phyloP scores from a whole-genome alignment of 2,113 vertebrate species.

The Gracilinanus agilis region DNA sequence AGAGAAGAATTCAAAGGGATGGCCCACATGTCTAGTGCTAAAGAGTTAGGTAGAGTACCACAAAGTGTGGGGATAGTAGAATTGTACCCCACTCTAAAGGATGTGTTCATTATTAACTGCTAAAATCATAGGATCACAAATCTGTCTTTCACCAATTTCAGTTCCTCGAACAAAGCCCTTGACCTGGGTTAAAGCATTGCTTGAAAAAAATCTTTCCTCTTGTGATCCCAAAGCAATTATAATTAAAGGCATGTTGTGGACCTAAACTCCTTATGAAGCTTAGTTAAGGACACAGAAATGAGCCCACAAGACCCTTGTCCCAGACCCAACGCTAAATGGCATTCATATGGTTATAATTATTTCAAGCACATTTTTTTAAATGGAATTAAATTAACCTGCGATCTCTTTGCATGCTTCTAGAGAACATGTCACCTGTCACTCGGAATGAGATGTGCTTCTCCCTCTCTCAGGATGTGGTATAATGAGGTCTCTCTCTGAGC shows the following conservation, averaged over 20 bases:
- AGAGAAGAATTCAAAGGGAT: not conserved
- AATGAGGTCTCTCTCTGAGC: slow-evolving; percentile 84
- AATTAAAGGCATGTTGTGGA: slow-evolving; percentile 1
- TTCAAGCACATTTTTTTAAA: slow-evolving; percentile 64
- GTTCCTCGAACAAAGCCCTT: not conserved
- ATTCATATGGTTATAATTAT: slow-evolving; percentile 66
- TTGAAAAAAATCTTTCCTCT: slow-evolving; percentile 11
- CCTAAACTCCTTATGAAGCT: not conserved
- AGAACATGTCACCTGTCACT: slow-evolving; percentile 84
- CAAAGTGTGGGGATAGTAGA: not conserved
- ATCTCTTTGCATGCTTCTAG: slow-evolving; percentile 77
- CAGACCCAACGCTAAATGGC: not conserved
- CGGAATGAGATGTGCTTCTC: slow-evolving; percentile 83
- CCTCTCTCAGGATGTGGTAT: slow-evolving; percentile 86
- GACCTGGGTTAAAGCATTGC: not conserved
- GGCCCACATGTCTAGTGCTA: not conserved
- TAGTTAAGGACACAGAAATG: slow-evolving; percentile 5
- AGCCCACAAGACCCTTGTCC: slow-evolving; percentile 7
- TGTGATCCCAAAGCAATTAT: not conserved
- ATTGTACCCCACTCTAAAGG: not conserved
- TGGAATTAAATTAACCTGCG: slow-evolving; percentile 69
- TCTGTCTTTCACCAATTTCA: not conserved
- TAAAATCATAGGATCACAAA: not conserved
- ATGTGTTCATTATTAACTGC: not conserved
- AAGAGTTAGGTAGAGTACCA: not conserved